These are phyloP conservation scores for Edolisoma coerulescens DNA, from an alignment of 2,113 vertebrate species.

Conservation along the genomic window DNA sequence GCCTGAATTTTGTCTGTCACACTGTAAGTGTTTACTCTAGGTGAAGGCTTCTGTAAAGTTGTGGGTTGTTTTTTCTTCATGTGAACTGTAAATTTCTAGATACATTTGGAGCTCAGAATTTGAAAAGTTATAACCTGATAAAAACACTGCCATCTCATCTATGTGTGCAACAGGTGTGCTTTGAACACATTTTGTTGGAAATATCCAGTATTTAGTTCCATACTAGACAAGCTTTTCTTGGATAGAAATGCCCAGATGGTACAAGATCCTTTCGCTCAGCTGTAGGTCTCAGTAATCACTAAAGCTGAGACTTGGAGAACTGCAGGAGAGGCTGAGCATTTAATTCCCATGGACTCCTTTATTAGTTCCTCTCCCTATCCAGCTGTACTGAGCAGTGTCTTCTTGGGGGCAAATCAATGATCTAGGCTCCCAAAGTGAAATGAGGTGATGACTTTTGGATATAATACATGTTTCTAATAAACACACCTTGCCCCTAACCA, in stretches of 20 bases:
- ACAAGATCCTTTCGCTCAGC: not conserved
- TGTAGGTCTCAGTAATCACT: not conserved
- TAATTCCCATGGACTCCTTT: not conserved
- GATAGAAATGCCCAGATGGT: too few relatives aligned
- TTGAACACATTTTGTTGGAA: not conserved
- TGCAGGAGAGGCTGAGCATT: not conserved
- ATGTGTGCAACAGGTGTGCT: not conserved
- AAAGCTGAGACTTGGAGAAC: not conserved
- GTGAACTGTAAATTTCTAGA: not conserved
- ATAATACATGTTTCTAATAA: not conserved
- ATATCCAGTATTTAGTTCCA: not conserved
- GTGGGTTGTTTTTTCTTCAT: rapidly evolving
- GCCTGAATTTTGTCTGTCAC: not conserved
- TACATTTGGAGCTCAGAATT: not conserved
- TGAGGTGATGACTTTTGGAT: not conserved
- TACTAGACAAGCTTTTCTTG: not conserved
- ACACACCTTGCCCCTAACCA: not conserved
- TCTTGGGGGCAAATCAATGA: not conserved
- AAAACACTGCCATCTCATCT: not conserved
- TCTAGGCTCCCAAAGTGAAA: not conserved
- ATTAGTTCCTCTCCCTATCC: not conserved
- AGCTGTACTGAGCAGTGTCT: not conserved
- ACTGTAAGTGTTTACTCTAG: not conserved
- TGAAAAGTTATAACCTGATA: not conserved
- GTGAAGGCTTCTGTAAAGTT: not conserved